phyloP scores from a whole-genome alignment of 1,140 invertebrate species.

The Littorina saxatilis region DNA sequence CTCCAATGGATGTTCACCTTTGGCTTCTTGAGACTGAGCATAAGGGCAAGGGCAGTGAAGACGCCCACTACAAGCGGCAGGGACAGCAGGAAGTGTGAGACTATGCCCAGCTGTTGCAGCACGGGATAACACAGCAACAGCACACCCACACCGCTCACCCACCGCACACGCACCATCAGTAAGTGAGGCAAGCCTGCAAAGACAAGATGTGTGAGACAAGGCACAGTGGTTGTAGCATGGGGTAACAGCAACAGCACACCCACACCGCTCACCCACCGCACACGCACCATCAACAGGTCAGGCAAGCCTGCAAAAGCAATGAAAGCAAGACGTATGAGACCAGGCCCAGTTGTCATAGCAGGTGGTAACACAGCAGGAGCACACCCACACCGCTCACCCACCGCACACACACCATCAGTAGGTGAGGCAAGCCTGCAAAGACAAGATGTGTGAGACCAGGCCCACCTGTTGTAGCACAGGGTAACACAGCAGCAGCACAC shows the following conservation, averaged over 20 bases:
- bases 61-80: slow-evolving; percentile 58
- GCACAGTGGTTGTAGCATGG: slow-evolving; percentile 54
- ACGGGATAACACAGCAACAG: slow-evolving; percentile 59
- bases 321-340: slow-evolving; percentile 62
- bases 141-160: slow-evolving; percentile 52
- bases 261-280: slow-evolving; percentile 55
- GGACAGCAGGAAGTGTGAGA: slow-evolving; percentile 63
- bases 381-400: slow-evolving; percentile 55
- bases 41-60: slow-evolving; percentile 55
- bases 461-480: slow-evolving; percentile 56
- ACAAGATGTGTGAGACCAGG: slow-evolving; percentile 57
- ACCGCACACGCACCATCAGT: slow-evolving; percentile 50
- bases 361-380: slow-evolving; percentile 56
- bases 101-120: slow-evolving; percentile 52
- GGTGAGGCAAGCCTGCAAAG: slow-evolving; percentile 49
- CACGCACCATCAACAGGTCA: slow-evolving; percentile 46
- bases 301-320: slow-evolving; percentile 52
- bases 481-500: slow-evolving; percentile 55
- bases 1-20: too few species aligned
- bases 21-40: slow-evolving; percentile 53
- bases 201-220: slow-evolving; percentile 60
- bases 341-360: slow-evolving; percentile 53
- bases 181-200: slow-evolving; percentile 51
- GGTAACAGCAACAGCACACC: slow-evolving; percentile 56
- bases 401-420: slow-evolving; percentile 46